Conservation (phyloP, 2,113 vertebrate species). For the Colistium nudipinnis region DNA sequence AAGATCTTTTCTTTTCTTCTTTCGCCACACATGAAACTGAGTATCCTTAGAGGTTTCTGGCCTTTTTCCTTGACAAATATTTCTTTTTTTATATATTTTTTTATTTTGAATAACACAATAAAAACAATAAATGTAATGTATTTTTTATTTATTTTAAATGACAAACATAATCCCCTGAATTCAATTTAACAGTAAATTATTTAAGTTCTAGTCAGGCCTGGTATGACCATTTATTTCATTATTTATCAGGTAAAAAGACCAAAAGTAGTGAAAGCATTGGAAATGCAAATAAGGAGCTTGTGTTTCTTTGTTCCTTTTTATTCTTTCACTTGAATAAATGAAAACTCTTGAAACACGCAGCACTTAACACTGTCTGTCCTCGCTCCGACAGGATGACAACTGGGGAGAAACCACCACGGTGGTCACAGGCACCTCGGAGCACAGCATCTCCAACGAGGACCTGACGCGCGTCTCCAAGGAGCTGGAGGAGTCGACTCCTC, state of each 20-base stretch:
- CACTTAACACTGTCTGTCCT: neutral
- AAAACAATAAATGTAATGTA: no score
- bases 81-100: no score
- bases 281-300: neutral
- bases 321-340: neutral
- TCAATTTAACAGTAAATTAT: neutral
- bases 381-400: slow-evolving; percentile 88
- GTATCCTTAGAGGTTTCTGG: no score
- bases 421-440: slow-evolving; percentile 92
- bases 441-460: slow-evolving; percentile 95
- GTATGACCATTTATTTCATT: no score
- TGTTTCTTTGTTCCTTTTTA: neutral
- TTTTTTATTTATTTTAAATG: no score
- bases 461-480: slow-evolving; percentile 92
- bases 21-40: no score
- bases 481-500: slow-evolving; percentile 89
- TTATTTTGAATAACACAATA: no score
- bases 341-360: neutral
- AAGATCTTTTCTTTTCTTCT: no score
- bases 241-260: no score
- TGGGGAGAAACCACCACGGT: slow-evolving; percentile 96
- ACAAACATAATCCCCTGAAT: no score
- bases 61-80: no score
- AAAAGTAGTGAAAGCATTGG: neutral
- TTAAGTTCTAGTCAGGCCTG: neutral